Base-by-base conservation (phyloP, 2,113 vertebrate species). In the Chamaea fasciata region DNA sequence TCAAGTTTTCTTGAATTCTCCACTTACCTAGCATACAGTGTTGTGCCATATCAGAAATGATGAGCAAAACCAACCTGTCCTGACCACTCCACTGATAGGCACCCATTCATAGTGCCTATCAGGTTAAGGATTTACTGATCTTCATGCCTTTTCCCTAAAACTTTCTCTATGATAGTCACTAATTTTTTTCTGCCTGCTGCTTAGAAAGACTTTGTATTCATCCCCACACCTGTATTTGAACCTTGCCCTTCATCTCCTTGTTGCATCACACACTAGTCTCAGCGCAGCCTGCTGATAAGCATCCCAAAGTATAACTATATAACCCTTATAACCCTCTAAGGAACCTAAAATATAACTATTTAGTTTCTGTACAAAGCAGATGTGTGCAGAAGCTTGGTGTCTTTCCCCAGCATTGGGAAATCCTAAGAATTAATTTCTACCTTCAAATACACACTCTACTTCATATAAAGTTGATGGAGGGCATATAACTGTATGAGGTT, bases 1-100 rank as follows among this genome's bases (percentile, higher is more conserved):
- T 27, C 64, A 31, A 0, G 0, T 74, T 87, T 81, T 75, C 60
- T 75, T 0, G 0, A 68, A 47, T 42, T 75, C 39, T 81, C 23
- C 16, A 18, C 33, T 83, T 70, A 31, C 65, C 15, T 18, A 2
- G 33, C 17, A 22, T 28, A 55, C 33, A 41, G 21, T 4, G 2
- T 30, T 42, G 17, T 63, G 35, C 4, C 26, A 7, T 2, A 0
- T 60, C 60, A 84, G 50, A 57, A 13, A 28, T 4, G 41, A 81
- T 13, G 20, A 26, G 9, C 2, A 89, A 89, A 94, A 71, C 8
- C 39, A 84, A 41, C 19, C 41, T 64, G 33, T 41, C 35, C 44
- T 2, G 1, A 27, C 16, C 18, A 23, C 33, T 77, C 22, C 80
- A 84, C 8, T 53, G 56, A 59, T 8, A 63, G 39, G 21, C 47